These are phyloP conservation scores for Ruditapes philippinarum DNA, from an alignment of 1,140 invertebrate species.

Conservation along the genomic window DNA sequence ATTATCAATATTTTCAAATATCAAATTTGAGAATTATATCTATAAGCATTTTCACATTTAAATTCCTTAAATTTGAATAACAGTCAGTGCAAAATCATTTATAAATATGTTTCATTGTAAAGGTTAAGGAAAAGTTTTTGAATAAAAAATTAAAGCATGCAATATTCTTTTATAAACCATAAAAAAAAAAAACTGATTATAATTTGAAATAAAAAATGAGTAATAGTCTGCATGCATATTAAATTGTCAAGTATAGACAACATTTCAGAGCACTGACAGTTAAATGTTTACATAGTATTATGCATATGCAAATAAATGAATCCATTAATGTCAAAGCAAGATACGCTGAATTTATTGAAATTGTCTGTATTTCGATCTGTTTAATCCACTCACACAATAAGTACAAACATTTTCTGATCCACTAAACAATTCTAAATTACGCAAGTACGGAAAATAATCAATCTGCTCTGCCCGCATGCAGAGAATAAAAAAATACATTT, in stretches of 20 bases:
- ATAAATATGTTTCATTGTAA: too few relatives aligned
- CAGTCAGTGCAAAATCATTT: too few relatives aligned
- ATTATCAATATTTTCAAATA: too few relatives aligned
- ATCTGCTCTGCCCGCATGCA: not conserved
- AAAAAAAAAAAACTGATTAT: too few relatives aligned
- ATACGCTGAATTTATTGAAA: not conserved
- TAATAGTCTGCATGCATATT: too few relatives aligned
- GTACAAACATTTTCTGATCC: not conserved
- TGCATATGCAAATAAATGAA: conserved; percentile 22
- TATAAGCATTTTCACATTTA: too few relatives aligned
- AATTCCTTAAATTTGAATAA: too few relatives aligned
- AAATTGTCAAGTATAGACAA: not conserved
- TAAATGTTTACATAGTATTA: conserved; percentile 9
- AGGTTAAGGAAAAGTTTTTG: too few relatives aligned
- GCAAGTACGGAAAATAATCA: not conserved
- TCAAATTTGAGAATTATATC: too few relatives aligned
- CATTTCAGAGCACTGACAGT: not conserved
- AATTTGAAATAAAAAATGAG: too few relatives aligned
- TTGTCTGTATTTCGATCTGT: not conserved
- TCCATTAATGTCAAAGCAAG: conserved; percentile 5
- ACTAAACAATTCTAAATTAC: not conserved
- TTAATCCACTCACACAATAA: not conserved
- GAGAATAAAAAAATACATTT: not conserved
- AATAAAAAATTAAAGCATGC: too few relatives aligned
- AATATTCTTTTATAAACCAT: too few relatives aligned